Evolutionary conservation across 1,140 invertebrate genomes (phyloP).

Genomic region (Drosophila kanapiae): DNA sequence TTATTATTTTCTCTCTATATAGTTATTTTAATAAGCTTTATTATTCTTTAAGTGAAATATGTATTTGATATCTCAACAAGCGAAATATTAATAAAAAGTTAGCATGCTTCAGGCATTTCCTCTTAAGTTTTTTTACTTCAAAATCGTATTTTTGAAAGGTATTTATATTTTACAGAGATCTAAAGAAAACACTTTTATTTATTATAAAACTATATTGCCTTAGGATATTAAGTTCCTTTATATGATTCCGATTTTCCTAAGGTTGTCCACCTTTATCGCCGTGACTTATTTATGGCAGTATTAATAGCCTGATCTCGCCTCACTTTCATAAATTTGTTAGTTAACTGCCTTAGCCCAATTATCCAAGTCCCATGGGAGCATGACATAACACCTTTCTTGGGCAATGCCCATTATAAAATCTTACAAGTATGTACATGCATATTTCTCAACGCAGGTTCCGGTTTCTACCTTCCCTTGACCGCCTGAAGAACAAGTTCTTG

Average conservation of each 20-base stretch:
- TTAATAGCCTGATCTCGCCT: conserved; percentile 11
- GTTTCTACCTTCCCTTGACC: conserved; percentile 23
- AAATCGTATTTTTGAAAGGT: too few relatives aligned
- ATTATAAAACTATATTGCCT: background rate
- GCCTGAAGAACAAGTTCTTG: conserved; percentile 51
- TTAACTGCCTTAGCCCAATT: conserved; percentile 5
- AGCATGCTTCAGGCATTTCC: too few relatives aligned
- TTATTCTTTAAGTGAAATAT: too few relatives aligned
- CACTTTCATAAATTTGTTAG: conserved; percentile 3
- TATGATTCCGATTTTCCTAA: background rate
- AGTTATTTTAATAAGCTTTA: background rate
- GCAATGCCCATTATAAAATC: conserved; percentile 35
- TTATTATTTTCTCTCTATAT: background rate
- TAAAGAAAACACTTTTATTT: too few relatives aligned
- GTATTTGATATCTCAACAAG: background rate
- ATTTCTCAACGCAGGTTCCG: conserved; percentile 55
- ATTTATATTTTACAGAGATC: too few relatives aligned
- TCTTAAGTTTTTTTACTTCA: too few relatives aligned
- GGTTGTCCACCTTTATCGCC: background rate
- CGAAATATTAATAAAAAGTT: background rate
- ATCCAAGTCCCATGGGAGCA: conserved; percentile 33
- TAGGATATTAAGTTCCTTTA: background rate
- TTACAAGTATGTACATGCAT: conserved; percentile 17
- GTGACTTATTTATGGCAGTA: background rate
- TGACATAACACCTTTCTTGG: conserved; percentile 45